Evolutionary conservation across 1,140 invertebrate species (phyloP).

Genomic region (Diprion similis): DNA sequence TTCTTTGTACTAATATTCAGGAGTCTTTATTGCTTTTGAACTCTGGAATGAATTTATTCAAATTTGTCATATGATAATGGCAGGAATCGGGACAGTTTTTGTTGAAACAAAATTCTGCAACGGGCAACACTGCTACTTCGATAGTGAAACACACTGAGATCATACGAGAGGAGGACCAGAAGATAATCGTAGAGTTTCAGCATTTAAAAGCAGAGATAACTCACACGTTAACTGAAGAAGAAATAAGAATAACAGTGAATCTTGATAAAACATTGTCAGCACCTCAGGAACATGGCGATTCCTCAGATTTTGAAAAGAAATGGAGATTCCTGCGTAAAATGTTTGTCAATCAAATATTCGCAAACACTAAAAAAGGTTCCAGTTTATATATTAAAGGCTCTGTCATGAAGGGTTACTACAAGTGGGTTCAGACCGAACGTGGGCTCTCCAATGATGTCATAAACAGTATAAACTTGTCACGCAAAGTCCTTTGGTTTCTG

Average conservation of each 20-base stretch:
- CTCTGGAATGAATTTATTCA: background rate
- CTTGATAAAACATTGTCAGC: background rate
- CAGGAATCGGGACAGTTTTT: slow-evolving; percentile 7
- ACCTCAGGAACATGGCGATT: background rate
- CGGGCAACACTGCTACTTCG: slow-evolving; percentile 19
- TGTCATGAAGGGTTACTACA: slow-evolving; percentile 39
- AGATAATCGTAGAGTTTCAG: slow-evolving; percentile 11
- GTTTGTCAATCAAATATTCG: slow-evolving; percentile 46
- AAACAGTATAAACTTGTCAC: slow-evolving; percentile 23
- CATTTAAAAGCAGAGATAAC: slow-evolving; percentile 41
- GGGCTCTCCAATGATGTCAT: slow-evolving; percentile 15
- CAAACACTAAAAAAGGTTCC: slow-evolving; percentile 27
- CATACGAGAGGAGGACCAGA: background rate
- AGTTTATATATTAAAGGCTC: slow-evolving; percentile 38
- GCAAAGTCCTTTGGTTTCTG: slow-evolving; percentile 47
- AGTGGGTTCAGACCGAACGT: slow-evolving; percentile 31
- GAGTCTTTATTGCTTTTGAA: background rate
- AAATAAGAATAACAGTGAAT: slow-evolving; percentile 35
- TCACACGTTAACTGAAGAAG: slow-evolving; percentile 32
- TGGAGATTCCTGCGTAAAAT: slow-evolving; percentile 48
- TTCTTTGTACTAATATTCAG: background rate
- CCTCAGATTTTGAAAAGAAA: slow-evolving; percentile 34
- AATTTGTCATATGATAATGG: background rate
- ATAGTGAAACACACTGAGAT: slow-evolving; percentile 15
- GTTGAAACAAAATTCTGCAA: slow-evolving; percentile 29